phyloP scores from a whole-genome alignment of 37 sponge, comb jelly and placozoan genomes.

The Theonella swinhoei region DNA sequence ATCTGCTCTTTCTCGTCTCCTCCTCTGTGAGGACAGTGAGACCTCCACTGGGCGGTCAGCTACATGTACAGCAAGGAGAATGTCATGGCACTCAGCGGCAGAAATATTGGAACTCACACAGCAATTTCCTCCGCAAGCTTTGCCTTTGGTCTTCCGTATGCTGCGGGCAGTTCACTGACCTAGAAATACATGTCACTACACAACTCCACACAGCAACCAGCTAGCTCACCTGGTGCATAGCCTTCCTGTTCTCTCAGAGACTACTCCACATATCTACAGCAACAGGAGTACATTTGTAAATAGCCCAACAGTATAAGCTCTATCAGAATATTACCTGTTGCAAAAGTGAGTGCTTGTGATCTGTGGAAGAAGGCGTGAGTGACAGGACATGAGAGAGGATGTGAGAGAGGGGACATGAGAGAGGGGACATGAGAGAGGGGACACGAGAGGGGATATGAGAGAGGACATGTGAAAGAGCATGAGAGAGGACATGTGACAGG shows the following conservation, averaged over 20 bases:
- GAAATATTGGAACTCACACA: constrained; percentile 17
- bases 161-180: constrained; percentile 85
- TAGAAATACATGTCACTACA: not conserved
- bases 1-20: not conserved
- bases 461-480: not conserved
- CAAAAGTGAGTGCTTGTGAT: constrained; percentile 22
- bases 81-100: not conserved
- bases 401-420: not conserved
- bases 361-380: not conserved
- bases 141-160: constrained; percentile 79
- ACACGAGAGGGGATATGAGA: not conserved
- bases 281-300: not conserved
- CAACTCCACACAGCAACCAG: not conserved
- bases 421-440: not conserved
- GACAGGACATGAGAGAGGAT: not conserved
- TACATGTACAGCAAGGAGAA: not conserved
- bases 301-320: not conserved
- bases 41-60: not conserved
- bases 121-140: constrained; percentile 8
- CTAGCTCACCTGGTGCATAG: constrained; percentile 62
- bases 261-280: constrained; percentile 68
- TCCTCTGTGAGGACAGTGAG: not conserved
- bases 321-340: constrained; percentile 19
- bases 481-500: not conserved
- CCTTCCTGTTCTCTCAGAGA: constrained; percentile 76